Base-by-base conservation (phyloP, 2,113 vertebrate species). In the Centrocercus urophasianus region DNA sequence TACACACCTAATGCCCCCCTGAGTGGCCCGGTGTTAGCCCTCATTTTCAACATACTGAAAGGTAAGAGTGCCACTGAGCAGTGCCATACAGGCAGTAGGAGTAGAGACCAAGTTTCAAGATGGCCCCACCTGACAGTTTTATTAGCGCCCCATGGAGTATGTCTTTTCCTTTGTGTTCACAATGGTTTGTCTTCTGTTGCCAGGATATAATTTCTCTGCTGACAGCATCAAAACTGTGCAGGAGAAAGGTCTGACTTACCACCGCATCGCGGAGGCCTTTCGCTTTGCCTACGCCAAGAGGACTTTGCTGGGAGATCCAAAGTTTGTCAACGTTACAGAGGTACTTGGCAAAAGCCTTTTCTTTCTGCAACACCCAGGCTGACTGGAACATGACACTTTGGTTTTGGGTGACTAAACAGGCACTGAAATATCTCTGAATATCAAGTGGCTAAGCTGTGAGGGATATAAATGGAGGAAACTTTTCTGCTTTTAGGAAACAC, bases 221-320 rank as follows among this genome's bases (percentile, higher is more conserved):
- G 97, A 97, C 8, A 99, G 98, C 9, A 27, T 99, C 80, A 94
- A 78, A n/a, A 98, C 93, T 0, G 13, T 63, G 0, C 97, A 98
- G 83, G 93, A 97, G 70, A 98, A 98, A 96, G 97, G 97, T 45
- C 96, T 99, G 36, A 99, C 99, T 3, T 99, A 99, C 96, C 99
- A 99, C 88, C 98, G 99, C 74, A 98, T 99, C 2, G 88, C 98
- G 67, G 99, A 99, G 94, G 98, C 99, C 11, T 99, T 99, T 95
- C 98, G 98, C 27, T 99, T 99, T 14, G 98, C 98, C 38, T 99
- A 98, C 0, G 99, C 99, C 80, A 99, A 99, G 97, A 98, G 99
- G 96, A 99, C 98, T 43, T 73, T 98, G 57, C 97, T 99, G 30
- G 99, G 98, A 88, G 99, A 99, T 96, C 98, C 96, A 1, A 91